Percentiles rank a stretch among this genome's conserved stretches.
phyloP scores from a whole-genome alignment of 2,797 vertebrate species.

The Tarsius wallacei region DNA sequence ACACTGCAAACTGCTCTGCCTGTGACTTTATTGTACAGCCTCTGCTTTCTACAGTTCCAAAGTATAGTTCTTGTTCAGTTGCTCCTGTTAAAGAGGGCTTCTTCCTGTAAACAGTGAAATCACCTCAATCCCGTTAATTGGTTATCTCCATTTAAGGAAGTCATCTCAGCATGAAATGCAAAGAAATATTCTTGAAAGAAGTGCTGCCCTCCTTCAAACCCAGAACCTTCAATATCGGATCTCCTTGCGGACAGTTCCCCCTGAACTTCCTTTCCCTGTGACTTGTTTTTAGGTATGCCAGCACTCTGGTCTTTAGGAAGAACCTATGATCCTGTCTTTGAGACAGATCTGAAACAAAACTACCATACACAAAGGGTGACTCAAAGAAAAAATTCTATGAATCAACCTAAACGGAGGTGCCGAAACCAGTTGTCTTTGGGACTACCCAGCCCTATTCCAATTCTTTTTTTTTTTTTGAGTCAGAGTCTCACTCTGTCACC shows the following conservation, averaged over 20 bases:
- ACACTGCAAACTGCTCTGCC: background rate
- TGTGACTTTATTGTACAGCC: background rate
- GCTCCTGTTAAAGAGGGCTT: background rate
- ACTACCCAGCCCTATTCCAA: background rate
- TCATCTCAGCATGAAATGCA: background rate
- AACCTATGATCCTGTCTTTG: background rate
- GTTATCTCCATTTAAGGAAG: background rate
- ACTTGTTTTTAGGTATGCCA: background rate
- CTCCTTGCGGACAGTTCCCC: background rate
- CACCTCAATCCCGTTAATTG: background rate
- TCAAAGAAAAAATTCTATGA: background rate
- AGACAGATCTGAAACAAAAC: background rate
- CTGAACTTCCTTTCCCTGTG: background rate
- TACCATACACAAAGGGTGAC: background rate
- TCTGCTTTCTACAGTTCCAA: background rate
- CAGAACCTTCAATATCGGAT: no score
- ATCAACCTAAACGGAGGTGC: background rate
- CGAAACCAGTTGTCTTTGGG: background rate
- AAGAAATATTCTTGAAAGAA: background rate
- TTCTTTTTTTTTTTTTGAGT: no score
- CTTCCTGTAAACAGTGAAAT: background rate
- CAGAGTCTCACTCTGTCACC: no score
- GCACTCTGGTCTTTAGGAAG: background rate
- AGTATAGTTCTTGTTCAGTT: background rate
- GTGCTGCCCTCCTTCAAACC: background rate